Evolutionary conservation across 2,113 vertebrate species (phyloP).

Genomic region (Podiceps cristatus): DNA sequence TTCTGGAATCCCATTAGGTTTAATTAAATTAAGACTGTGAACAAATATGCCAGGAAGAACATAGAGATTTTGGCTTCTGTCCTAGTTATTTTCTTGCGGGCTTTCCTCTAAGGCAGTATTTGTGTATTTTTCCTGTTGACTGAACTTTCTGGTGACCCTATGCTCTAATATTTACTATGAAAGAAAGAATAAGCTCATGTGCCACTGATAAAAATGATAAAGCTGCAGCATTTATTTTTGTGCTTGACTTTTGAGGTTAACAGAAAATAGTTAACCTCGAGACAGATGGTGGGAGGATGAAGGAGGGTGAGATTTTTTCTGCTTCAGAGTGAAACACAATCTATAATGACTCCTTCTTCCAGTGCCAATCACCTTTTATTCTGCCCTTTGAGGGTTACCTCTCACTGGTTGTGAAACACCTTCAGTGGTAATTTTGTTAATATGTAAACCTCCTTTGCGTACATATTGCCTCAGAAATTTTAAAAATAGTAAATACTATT

Average conservation of each 20-base stretch:
- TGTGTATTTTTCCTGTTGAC: neutral
- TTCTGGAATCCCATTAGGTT: neutral
- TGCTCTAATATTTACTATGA: neutral
- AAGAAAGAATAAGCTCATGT: neutral
- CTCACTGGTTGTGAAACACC: neutral
- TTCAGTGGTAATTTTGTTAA: neutral
- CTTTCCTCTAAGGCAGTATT: neutral
- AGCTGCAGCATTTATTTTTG: neutral
- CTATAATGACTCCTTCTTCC: neutral
- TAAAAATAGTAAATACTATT: neutral
- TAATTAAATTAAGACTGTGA: conserved; percentile 23
- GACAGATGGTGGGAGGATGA: neutral
- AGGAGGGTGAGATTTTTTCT: neutral
- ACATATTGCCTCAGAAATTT: neutral
- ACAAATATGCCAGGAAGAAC: neutral
- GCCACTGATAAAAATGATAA: neutral
- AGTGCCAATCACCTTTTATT: neutral
- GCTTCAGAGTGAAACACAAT: neutral
- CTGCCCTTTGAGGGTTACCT: neutral
- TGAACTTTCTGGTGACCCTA: neutral
- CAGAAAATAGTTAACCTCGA: neutral
- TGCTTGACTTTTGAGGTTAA: neutral
- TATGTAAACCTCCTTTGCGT: neutral
- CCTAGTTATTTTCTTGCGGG: neutral
- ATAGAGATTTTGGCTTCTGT: neutral